Conservation (phyloP, 2,888 invertebrate genomes). For the Pyrochroa serraticornis region DNA sequence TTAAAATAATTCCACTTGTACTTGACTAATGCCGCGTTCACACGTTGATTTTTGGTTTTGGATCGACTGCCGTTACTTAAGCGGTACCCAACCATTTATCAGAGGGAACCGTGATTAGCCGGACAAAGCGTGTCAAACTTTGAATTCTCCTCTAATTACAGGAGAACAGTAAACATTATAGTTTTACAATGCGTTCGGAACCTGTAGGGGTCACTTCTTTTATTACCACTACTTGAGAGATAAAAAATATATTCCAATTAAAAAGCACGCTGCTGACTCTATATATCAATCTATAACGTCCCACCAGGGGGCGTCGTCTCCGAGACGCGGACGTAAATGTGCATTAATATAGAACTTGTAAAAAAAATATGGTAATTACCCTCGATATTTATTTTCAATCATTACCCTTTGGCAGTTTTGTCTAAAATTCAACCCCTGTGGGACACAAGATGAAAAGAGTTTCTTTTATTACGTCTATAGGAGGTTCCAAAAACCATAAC, state of each 20-base stretch:
- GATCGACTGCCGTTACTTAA: slow-evolving; percentile 8
- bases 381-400: slow-evolving; percentile 31
- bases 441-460: slow-evolving; percentile 10
- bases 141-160: slow-evolving; percentile 44
- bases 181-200: slow-evolving; percentile 48
- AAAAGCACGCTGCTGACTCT: slow-evolving; percentile 57
- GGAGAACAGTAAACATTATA: slow-evolving; percentile 46
- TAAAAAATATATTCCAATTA: slow-evolving; percentile 60
- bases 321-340: slow-evolving; percentile 49
- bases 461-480: slow-evolving; percentile 20
- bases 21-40: too few species aligned
- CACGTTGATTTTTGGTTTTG: too few species aligned
- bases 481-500: slow-evolving; percentile 3
- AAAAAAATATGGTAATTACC: slow-evolving; percentile 51
- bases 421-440: slow-evolving; percentile 11
- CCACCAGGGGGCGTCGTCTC: slow-evolving; percentile 54
- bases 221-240: slow-evolving; percentile 57
- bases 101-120: slow-evolving; percentile 39
- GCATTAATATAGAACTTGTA: slow-evolving; percentile 51
- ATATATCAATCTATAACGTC: slow-evolving; percentile 59
- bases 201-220: slow-evolving; percentile 53
- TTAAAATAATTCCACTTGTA: too few species aligned
- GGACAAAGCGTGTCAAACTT: slow-evolving; percentile 45
- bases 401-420: slow-evolving; percentile 11
- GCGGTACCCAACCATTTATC: slow-evolving; percentile 39